phyloP scores from a whole-genome alignment of 2,113 vertebrate genomes.

The Platichthys stellatus region DNA sequence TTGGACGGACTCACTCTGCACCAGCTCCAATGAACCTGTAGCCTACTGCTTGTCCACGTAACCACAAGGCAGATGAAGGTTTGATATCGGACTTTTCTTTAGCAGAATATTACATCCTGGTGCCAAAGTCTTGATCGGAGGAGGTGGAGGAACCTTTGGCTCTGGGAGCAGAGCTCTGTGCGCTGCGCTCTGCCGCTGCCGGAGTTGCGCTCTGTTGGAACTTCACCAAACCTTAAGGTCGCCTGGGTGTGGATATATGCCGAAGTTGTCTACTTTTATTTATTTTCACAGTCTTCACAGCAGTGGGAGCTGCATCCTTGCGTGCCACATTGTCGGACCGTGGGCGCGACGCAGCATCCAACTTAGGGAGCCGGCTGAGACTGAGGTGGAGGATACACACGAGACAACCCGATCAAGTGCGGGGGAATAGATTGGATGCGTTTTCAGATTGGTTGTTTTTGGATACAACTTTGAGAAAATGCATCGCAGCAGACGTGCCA shows the following conservation, averaged over 20 bases:
- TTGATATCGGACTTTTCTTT: slow-evolving; percentile 39
- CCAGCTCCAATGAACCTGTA: slow-evolving; percentile 48
- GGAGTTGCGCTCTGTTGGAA: slow-evolving; percentile 62
- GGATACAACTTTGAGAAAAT: not conserved
- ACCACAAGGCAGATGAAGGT: slow-evolving; percentile 27
- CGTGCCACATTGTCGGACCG: slow-evolving; percentile 34
- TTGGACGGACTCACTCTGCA: slow-evolving; percentile 55
- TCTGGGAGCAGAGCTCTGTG: slow-evolving; percentile 11
- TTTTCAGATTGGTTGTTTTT: not conserved
- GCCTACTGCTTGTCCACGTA: slow-evolving; percentile 26
- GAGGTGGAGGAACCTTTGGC: slow-evolving; percentile 20
- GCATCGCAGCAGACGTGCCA: not conserved
- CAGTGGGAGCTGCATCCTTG: slow-evolving; percentile 4
- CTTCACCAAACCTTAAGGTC: slow-evolving; percentile 13
- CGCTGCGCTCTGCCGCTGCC: slow-evolving; percentile 40
- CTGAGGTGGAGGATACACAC: slow-evolving; percentile 36
- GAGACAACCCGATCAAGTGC: slow-evolving; percentile 18
- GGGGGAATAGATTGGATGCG: slow-evolving; percentile 7
- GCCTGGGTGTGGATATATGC: slow-evolving; percentile 38
- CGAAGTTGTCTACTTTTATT: slow-evolving; percentile 42
- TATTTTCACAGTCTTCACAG: not conserved
- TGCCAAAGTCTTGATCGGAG: slow-evolving; percentile 33
- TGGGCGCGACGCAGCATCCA: slow-evolving; percentile 40
- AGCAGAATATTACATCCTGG: slow-evolving; percentile 18
- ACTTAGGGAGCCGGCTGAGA: slow-evolving; percentile 55